Percentiles rank a stretch among this genome's conserved stretches.
Conservation (phyloP, 2,797 vertebrate genomes). For the Halcyon chelicuti region DNA sequence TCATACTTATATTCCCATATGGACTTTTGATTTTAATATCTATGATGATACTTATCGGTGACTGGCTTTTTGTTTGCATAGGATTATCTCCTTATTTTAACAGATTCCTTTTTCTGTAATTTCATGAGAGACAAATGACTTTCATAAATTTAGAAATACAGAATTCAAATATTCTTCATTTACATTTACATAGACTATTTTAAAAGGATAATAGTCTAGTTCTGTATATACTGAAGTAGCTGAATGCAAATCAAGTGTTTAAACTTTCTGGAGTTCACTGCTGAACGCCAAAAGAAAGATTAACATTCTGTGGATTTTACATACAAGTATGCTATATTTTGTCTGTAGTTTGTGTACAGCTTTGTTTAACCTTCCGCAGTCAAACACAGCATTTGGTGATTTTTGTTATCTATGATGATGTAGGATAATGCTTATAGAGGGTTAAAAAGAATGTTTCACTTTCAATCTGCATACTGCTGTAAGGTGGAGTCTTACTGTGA, state of each 20-base stretch:
- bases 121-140: not conserved
- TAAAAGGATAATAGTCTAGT: not conserved
- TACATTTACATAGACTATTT: not conserved
- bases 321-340: not conserved
- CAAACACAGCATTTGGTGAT: not conserved
- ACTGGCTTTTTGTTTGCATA: not conserved
- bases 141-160: not conserved
- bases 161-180: not conserved
- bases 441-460: not conserved
- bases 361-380: not conserved
- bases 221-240: not conserved
- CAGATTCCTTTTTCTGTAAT: not conserved
- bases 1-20: not conserved
- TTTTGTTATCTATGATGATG: not conserved
- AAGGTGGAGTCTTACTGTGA: not conserved
- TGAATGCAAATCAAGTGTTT: not conserved
- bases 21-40: not conserved
- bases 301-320: not conserved
- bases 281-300: not conserved
- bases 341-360: not conserved
- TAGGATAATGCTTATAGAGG: not conserved
- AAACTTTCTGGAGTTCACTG: not conserved
- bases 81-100: not conserved
- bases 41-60: not conserved
- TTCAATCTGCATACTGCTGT: too few species aligned